Evolutionary conservation across 1,140 invertebrate genomes (phyloP), one percentile per base, ranked within the genome.

Genomic region (Notospermus geniculatus): DNA sequence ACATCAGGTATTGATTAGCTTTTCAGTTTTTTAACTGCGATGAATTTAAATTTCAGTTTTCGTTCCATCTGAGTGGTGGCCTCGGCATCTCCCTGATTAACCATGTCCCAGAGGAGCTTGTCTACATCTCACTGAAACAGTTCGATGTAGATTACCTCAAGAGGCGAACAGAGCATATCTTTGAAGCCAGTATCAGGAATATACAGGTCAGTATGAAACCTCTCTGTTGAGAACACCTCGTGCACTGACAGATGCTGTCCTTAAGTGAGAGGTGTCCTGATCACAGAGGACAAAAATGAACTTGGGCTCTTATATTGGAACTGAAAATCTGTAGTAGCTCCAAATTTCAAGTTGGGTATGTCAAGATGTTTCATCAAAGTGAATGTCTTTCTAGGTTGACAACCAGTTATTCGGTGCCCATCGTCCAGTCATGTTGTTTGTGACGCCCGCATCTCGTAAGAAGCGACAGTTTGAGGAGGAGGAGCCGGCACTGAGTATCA

Each of bases 321-420:
- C n/a, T n/a, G n/a, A n/a, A n/a, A n/a, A n/a, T n/a, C n/a, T n/a
- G n/a, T n/a, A n/a, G n/a, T n/a, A n/a, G n/a, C n/a, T 15, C 15
- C 32, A 36, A 15, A 7, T 36, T 15, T 36, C 15, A 36, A 36
- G 32, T 36, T 36, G 5, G 32, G 15, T 36, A 15, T 36, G 32
- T 36, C 15, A 15, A 36, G 15, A 36, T 36, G 32, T 28, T 29
- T 30, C 32, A 36, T 36, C 32, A 36, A 4, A 7, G 32, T 27
- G n/a, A n/a, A n/a, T 65, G n/a, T 39, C 36, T 43, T n/a, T 64
- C 60, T 59, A 83, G 82, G 78, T 85, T 62, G 88, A 97, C 78
- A 97, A 97, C 86, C 93, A 93, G 83, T 72, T 98, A 45, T 85
- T 92, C 63, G 91, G 92, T 71, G 88, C 92, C 0, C 87, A 89